Evolutionary conservation across 2,888 invertebrate species (phyloP), one percentile per base, ranked within the genome.

Genomic region (Netelia inedita): DNA sequence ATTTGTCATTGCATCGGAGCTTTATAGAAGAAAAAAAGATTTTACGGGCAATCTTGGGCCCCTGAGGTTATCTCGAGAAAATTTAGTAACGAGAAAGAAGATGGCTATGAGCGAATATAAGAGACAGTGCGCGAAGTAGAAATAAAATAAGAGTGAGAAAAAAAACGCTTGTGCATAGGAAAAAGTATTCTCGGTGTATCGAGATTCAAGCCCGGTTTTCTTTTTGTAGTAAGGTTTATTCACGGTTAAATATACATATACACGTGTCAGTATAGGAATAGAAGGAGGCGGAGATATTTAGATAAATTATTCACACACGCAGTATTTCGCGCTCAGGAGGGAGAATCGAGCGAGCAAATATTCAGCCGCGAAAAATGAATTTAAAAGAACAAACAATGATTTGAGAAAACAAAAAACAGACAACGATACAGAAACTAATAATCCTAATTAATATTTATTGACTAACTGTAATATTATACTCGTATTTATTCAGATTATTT

Each of bases 401-500:
- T 14, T 23, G 50, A 61, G 16, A 46, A 59, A 23, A 71, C 59
- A 16, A 55, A 69, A 57, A 21, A 65, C 50, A 84, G 11, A 28
- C 74, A 73, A 75, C 50, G 74, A 82, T 57, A 79, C 69, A 80
- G 66, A 86, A 85, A 82, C 86, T 86, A 83, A 87, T 90, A 87
- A 88, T 91, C 89, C 88, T 89, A 90, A 90, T 87, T 87, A 89
- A 92, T 92, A 93, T 93, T 93, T 93, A 93, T 93, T 93, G 90
- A 93, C 89, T 91, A 92, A 91, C 90, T 89, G 87, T 92, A 92
- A 89, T 87, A 85, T 85, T 89, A 89, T 91, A 89, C 89, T 88
- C 89, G 89, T 93, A 93, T 93, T 93, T 93, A 93, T 93, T 92
- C 92, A 92, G 92, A 93, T 93, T 93, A 93, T 93, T 93, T 93